These are phyloP conservation scores for Benitochromis conjunctus DNA, from an alignment of 2,113 vertebrate genomes.

Conservation along the genomic window DNA sequence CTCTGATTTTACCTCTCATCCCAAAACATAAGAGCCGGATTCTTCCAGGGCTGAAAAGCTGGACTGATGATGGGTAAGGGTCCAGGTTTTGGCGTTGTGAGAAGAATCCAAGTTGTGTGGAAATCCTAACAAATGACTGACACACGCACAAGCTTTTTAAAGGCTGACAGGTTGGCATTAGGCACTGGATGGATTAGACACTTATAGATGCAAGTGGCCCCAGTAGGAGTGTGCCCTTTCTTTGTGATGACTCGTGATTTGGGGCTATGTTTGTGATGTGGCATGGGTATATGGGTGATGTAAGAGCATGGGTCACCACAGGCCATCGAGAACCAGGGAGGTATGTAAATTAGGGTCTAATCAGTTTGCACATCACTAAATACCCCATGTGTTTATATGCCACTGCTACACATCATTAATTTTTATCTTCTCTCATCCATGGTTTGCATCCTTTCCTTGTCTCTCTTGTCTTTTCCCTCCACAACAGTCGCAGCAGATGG, in stretches of 20 bases:
- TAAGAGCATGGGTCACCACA: not conserved
- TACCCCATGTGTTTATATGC: not conserved
- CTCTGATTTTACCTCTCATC: not conserved
- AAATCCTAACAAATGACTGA: not conserved
- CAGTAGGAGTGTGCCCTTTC: not conserved
- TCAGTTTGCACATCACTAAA: not conserved
- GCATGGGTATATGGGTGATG: not conserved
- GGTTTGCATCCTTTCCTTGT: not conserved
- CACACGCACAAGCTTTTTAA: not conserved
- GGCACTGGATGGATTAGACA: not conserved
- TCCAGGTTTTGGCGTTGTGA: not conserved
- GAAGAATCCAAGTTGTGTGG: not conserved
- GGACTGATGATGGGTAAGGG: not conserved
- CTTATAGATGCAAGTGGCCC: not conserved
- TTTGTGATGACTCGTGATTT: not conserved
- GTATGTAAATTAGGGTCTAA: not conserved
- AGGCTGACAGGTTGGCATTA: not conserved
- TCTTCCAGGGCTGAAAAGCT: accelerated
- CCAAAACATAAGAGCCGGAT: accelerated
- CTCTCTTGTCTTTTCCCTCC: not conserved
- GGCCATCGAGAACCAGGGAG: not conserved
- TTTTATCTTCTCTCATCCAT: accelerated
- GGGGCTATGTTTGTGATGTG: not conserved
- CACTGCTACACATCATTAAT: not conserved
- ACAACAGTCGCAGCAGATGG: not conserved